Evolutionary conservation across 2,888 invertebrate genomes (phyloP), one percentile per base, ranked within the genome.

Genomic region (Spodoptera littoralis): DNA sequence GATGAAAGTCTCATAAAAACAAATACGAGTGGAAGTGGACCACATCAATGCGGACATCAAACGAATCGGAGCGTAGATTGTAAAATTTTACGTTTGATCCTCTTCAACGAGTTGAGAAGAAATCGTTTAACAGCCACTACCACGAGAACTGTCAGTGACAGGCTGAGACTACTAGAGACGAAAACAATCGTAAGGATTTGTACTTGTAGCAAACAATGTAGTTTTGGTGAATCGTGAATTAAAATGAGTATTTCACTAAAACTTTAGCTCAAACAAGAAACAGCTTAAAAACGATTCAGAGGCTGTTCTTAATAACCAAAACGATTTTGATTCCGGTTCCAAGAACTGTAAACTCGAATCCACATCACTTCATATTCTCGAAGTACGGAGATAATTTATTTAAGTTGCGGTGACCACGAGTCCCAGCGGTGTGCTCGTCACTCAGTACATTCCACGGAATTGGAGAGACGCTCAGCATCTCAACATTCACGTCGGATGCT

Each of bases 31-130:
- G n/a, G 30, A 46, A 65, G 24, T 59, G 48, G 30, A 65, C 59
- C 57, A 52, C 64, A 70, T 78, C 76, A 78, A 79, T 69, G 74
- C 47, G 50, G 60, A 48, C 72, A 72, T 79, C 75, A 75, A 78
- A 77, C 60, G 74, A 59, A 70, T 63, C 54, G 60, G 61, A 64
- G 75, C 62, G 70, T 54, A 76, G 78, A 78, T 77, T 80, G 81
- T 84, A 82, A 83, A 84, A 81, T 80, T 77, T 84, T 78, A 84
- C 67, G 79, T 73, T 67, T 74, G 72, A 73, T 72, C 59, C 71
- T 60, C 70, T 77, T 72, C 68, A 58, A 65, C 70, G 77, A 68
- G 65, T 63, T 70, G 57, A 43, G 52, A 48, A 65, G 70, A 76
- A 67, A 71, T 70, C 66, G 76, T 70, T 70, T 61, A 11, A 41